Conservation (phyloP, 2,113 vertebrate genomes). For the Notiomystis cincta region DNA sequence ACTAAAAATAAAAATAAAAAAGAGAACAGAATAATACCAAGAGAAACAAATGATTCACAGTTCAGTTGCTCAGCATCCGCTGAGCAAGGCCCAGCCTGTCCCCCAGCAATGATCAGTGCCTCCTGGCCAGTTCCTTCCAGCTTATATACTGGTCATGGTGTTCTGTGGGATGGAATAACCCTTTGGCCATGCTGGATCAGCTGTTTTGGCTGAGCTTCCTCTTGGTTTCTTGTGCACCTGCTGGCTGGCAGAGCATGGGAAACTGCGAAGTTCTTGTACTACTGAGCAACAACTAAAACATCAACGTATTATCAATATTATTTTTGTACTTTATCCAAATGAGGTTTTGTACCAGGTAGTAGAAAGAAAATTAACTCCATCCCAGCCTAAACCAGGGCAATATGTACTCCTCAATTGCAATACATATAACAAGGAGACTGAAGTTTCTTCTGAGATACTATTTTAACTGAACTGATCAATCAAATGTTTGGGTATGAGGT, state of each 20-base stretch:
- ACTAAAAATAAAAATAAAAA: not conserved
- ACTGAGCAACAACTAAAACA: not conserved
- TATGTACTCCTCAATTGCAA: not conserved
- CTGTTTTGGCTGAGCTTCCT: not conserved
- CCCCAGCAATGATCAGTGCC: fast-evolving
- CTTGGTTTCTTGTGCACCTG: not conserved
- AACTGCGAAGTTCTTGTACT: not conserved
- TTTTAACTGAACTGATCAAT: not conserved
- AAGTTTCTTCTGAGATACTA: not conserved
- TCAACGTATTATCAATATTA: not conserved
- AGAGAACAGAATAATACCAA: not conserved
- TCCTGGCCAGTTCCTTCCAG: not conserved
- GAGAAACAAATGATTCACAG: not conserved
- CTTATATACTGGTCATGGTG: not conserved
- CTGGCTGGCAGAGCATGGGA: not conserved
- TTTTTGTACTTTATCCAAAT: not conserved
- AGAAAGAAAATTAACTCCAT: not conserved
- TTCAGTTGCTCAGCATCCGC: no score
- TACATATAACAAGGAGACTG: not conserved
- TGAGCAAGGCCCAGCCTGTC: not conserved
- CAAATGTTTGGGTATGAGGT: fast-evolving
- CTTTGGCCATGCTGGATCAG: not conserved
- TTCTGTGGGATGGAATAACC: not conserved
- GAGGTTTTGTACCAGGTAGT: not conserved
- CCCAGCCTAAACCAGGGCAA: not conserved